Base-by-base conservation (phyloP, 1,140 invertebrate genomes). In the Limonius californicus region DNA sequence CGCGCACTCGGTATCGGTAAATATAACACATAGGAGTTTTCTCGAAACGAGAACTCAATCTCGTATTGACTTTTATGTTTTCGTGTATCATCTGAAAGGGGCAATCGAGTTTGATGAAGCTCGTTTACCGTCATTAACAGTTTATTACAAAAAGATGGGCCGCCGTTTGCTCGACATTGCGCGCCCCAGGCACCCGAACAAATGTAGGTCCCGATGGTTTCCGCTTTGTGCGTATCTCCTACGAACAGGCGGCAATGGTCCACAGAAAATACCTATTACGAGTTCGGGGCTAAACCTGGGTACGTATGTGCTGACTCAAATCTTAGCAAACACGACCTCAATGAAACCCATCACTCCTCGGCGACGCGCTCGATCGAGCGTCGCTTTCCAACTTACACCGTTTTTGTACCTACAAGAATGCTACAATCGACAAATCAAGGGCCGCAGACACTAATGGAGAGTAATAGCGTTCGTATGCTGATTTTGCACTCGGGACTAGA, bases 391-490 rank as follows among this genome's bases (percentile, higher is more conserved):
- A 27, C 23, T 27, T 27, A 27, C 66, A 64, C 66, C 70, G 69
- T 69, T 70, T 72, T 72, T 72, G 69, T 63, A 62, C 59, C 57
- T 55, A 67, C 66, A 64, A 54, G 65, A 70, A 69, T 64, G 65
- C 68, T 72, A 53, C 23, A 4, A 69, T 66, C 68, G 65, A 70
- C 69, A 72, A 72, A 72, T 72, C 70, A 72, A 66, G 63, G 67
- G 65, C 61, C 63, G 63, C 57, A 66, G 70, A 72, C 68, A 70
- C 68, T 72, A 72, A 72, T 72, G 68, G 70, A 72, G 70, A 72
- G 59, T 70, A 70, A 72, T 72, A 70, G 70, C 66, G 69, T 72
- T 72, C 66, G 70, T 72, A 72, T 72, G 70, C 70, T 72, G 69
- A 72, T 72, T 72, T 68, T 61, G 65, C 68, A 70, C 67, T 66